Percentiles rank a stretch among this genome's conserved stretches.
Conservation (phyloP, 1,140 invertebrate species). For the Zaprionus vittiger region DNA sequence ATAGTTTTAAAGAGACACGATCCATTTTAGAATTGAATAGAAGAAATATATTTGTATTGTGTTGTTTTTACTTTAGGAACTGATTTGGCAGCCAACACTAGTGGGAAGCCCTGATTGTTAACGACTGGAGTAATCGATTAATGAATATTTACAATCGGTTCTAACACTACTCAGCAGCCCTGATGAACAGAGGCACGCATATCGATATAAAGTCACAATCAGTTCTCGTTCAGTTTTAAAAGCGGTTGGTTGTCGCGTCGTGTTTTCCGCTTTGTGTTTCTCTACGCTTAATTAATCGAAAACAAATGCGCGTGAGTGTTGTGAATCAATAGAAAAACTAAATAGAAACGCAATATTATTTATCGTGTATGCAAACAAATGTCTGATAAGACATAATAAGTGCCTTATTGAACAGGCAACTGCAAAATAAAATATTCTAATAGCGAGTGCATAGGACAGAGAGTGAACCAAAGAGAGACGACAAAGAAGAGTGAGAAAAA, state of each 20-base stretch:
- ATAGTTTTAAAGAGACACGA: neutral
- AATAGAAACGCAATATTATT: slow-evolving; percentile 16
- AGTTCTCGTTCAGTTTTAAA: slow-evolving; percentile 45
- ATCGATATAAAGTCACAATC: slow-evolving; percentile 38
- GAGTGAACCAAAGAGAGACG: slow-evolving; percentile 26
- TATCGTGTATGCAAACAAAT: slow-evolving; percentile 7
- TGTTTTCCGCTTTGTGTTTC: slow-evolving; percentile 17
- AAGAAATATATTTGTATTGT: neutral
- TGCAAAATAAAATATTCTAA: slow-evolving; percentile 37
- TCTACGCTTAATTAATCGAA: slow-evolving; percentile 53
- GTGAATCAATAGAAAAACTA: slow-evolving; percentile 44
- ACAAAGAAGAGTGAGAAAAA: slow-evolving; percentile 40
- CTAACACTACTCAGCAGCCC: slow-evolving; percentile 16
- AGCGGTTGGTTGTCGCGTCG: slow-evolving; percentile 21
- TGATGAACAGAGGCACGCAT: slow-evolving; percentile 23
- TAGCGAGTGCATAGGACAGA: slow-evolving; percentile 42
- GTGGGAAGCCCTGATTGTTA: slow-evolving; percentile 9
- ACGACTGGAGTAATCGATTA: neutral
- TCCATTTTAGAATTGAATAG: slow-evolving; percentile 27
- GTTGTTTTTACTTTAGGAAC: neutral
- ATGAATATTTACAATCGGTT: neutral
- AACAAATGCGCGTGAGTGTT: slow-evolving; percentile 56
- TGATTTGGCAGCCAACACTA: slow-evolving; percentile 8
- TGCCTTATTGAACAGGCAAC: slow-evolving; percentile 15
- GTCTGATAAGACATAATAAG: slow-evolving; percentile 29